A percentile compares a stretch with the other conserved stretches of the same genome.
Evolutionary conservation across 2,113 vertebrate genomes (phyloP).

Genomic region (Sinocyclocheilus rhinocerous): DNA sequence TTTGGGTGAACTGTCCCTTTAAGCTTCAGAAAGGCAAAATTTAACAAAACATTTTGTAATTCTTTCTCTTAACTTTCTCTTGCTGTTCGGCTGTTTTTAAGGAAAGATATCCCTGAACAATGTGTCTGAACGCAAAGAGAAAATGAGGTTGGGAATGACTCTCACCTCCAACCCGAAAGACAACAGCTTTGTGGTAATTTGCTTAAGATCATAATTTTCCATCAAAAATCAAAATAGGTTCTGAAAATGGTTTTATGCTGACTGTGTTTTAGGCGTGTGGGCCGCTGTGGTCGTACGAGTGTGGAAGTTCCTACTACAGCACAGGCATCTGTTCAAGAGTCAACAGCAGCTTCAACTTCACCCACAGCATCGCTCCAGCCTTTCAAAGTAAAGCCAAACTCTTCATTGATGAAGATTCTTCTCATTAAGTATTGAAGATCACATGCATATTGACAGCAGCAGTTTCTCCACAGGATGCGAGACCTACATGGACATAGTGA

Average conservation of each 20-base stretch:
- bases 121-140: slow-evolving; percentile 50
- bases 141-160: slow-evolving; percentile 58
- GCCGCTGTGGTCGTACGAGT: slow-evolving; percentile 96
- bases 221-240: too few species aligned
- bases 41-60: too few species aligned
- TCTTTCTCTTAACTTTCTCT: too few species aligned
- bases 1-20: too few species aligned
- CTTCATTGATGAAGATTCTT: not conserved
- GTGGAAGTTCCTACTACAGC: slow-evolving; percentile 95
- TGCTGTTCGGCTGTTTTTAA: not conserved
- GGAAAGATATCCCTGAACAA: slow-evolving; percentile 49
- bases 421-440: not conserved
- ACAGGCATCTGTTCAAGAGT: slow-evolving; percentile 92
- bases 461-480: slow-evolving; percentile 83
- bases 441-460: not conserved
- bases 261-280: slow-evolving; percentile 84
- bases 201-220: too few species aligned
- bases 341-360: slow-evolving; percentile 87
- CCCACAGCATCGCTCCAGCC: slow-evolving; percentile 86
- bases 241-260: not conserved
- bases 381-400: slow-evolving; percentile 85
- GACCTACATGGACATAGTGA: slow-evolving; percentile 97
- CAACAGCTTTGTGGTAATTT: slow-evolving; percentile 57
- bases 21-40: too few species aligned
- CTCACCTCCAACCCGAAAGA: slow-evolving; percentile 55